These are phyloP conservation scores for Cantharis flavilabris DNA, from an alignment of 2,888 invertebrate species.

Conservation along the genomic window DNA sequence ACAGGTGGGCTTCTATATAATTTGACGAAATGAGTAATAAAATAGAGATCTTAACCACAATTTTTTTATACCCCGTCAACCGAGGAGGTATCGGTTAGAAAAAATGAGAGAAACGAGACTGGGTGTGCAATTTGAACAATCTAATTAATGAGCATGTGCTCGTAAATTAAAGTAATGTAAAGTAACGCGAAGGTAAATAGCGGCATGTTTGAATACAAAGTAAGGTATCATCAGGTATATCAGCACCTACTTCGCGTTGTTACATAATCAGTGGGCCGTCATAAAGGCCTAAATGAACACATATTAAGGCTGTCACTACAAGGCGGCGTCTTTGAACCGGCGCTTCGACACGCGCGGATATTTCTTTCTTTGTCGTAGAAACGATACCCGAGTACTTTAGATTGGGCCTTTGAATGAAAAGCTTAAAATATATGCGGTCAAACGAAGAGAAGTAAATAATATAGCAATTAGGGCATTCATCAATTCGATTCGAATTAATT, in stretches of 20 bases:
- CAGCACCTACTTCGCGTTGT: conserved; percentile 44
- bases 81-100: neutral
- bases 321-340: conserved; percentile 41
- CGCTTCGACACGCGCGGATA: conserved; percentile 39
- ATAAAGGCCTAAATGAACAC: conserved; percentile 46
- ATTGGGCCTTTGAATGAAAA: neutral
- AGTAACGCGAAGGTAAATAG: conserved; percentile 35
- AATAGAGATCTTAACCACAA: neutral
- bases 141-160: conserved; percentile 37
- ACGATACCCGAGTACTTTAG: conserved; percentile 12
- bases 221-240: conserved; percentile 37
- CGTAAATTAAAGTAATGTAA: conserved; percentile 36
- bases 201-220: conserved; percentile 34
- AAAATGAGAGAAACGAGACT: neutral
- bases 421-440: conserved; percentile 17
- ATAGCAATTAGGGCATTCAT: conserved; percentile 18
- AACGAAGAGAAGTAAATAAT: conserved; percentile 23
- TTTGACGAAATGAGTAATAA: neutral
- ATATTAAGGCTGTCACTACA: conserved; percentile 43
- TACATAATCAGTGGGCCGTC: conserved; percentile 46
- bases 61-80: neutral
- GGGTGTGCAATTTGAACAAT: conserved; percentile 8
- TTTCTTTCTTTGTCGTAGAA: conserved; percentile 35
- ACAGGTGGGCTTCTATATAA: neutral
- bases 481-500: conserved; percentile 20